Evolutionary conservation across 2,797 vertebrate genomes (phyloP).

Genomic region (Trachops cirrhosus): DNA sequence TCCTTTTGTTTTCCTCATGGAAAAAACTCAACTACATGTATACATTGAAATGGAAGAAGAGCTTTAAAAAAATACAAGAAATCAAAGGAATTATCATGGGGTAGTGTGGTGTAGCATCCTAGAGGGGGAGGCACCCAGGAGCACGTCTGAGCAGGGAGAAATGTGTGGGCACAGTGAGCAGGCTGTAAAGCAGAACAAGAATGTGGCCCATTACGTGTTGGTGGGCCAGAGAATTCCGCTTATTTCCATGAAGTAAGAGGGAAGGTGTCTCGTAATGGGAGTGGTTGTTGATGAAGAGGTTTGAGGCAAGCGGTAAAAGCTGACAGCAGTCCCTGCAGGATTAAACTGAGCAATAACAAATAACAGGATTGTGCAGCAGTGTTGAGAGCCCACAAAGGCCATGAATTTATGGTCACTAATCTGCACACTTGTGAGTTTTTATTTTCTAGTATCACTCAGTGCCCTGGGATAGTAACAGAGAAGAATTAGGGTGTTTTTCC

Average conservation of each 20-base stretch:
- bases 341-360: slow-evolving; percentile 14
- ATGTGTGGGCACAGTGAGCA: not conserved
- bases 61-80: not conserved
- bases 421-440: slow-evolving; percentile 10
- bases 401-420: slow-evolving; percentile 23
- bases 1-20: not conserved
- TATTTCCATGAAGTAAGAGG: slow-evolving; percentile 30
- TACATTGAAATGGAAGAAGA: not conserved
- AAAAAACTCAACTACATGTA: not conserved
- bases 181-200: slow-evolving; percentile 17
- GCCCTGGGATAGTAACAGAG: not conserved
- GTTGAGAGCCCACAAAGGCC: slow-evolving; percentile 40
- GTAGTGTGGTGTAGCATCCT: not conserved
- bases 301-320: slow-evolving; percentile 16
- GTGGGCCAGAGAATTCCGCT: slow-evolving; percentile 19
- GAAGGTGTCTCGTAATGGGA: not conserved
- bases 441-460: slow-evolving; percentile 20
- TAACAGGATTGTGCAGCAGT: not conserved
- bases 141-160: not conserved
- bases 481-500: slow-evolving; percentile 31
- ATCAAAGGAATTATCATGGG: not conserved
- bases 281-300: slow-evolving; percentile 26
- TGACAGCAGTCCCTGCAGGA: not conserved
- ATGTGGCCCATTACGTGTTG: not conserved
- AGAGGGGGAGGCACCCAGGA: not conserved